Percentiles rank a stretch among this genome's conserved stretches.
Conservation (phyloP, 2,888 invertebrate species). For the Cerceris ruficornis region DNA sequence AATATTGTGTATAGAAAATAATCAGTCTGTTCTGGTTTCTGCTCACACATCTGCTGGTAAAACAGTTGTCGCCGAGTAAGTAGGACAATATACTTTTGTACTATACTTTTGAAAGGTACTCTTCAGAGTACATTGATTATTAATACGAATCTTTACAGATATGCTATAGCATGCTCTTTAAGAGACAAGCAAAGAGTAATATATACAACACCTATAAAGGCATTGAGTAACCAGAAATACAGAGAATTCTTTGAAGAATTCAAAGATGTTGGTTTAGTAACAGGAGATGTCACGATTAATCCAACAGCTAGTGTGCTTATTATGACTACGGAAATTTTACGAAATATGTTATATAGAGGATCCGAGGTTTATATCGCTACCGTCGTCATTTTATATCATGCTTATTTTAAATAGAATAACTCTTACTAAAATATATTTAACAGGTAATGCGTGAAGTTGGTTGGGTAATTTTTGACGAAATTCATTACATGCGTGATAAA, state of each 20-base stretch:
- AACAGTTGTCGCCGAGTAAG: constrained; percentile 99
- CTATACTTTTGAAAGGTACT: not conserved
- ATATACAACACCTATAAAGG: constrained; percentile 99
- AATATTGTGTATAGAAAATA: constrained; percentile 97
- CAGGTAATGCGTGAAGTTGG: constrained; percentile 98
- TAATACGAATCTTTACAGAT: constrained; percentile 82
- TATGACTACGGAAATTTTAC: constrained; percentile 99
- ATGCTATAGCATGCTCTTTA: constrained; percentile 97
- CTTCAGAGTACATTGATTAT: not conserved
- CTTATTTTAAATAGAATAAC: not conserved
- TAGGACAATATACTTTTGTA: constrained; percentile 54
- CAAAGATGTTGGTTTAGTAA: constrained; percentile 98
- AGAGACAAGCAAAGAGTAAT: constrained; percentile 98
- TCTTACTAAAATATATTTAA: constrained; percentile 7
- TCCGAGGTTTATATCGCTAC: constrained; percentile 86
- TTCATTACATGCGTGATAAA: constrained; percentile 99
- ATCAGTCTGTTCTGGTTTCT: constrained; percentile 98
- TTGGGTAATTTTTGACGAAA: constrained; percentile 99
- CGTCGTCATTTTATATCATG: not conserved
- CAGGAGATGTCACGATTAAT: constrained; percentile 99
- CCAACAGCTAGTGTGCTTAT: constrained; percentile 98
- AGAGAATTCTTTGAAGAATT: constrained; percentile 98
- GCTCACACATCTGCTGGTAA: constrained; percentile 99
- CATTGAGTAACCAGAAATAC: constrained; percentile 99
- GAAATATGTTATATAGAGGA: constrained; percentile 99